Conservation (phyloP, 2,113 vertebrate species). For the Albula glossodonta region DNA sequence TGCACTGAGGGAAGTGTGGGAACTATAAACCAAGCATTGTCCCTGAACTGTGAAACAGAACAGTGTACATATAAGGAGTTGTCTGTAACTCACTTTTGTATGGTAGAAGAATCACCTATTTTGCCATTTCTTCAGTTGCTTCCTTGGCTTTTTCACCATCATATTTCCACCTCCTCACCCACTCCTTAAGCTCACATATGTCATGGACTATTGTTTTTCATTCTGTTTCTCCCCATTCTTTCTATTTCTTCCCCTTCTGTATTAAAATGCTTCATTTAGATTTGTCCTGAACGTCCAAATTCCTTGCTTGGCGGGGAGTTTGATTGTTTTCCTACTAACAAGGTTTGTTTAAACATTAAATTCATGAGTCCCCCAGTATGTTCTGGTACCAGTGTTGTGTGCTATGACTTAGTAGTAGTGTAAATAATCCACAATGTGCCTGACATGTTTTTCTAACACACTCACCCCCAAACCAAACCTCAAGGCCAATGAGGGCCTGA, state of each 20-base stretch:
- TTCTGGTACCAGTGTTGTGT: background rate
- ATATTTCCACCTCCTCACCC: conserved; percentile 29
- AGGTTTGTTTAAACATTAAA: conserved; percentile 76
- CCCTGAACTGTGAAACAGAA: background rate
- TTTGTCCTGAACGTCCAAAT: conserved; percentile 69
- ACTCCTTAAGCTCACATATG: conserved; percentile 16
- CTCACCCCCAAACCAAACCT: background rate
- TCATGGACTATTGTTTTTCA: conserved; percentile 30
- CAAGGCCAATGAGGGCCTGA: background rate
- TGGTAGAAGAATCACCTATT: background rate
- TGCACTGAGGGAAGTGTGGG: background rate
- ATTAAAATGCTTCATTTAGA: conserved; percentile 63
- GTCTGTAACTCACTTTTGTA: background rate
- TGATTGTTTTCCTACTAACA: conserved; percentile 76
- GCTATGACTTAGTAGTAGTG: background rate
- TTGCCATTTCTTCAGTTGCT: conserved; percentile 15
- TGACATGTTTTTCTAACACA: background rate
- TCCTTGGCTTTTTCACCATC: conserved; percentile 29
- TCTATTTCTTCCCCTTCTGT: conserved; percentile 49
- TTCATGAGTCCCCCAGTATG: conserved; percentile 6
- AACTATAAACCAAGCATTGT: background rate
- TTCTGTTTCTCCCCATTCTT: conserved; percentile 31
- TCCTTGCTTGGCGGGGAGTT: conserved; percentile 77
- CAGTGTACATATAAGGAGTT: background rate
- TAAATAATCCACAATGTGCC: background rate